Evolutionary conservation across 1,140 invertebrate species (phyloP).

Genomic region (Hirudo medicinalis): DNA sequence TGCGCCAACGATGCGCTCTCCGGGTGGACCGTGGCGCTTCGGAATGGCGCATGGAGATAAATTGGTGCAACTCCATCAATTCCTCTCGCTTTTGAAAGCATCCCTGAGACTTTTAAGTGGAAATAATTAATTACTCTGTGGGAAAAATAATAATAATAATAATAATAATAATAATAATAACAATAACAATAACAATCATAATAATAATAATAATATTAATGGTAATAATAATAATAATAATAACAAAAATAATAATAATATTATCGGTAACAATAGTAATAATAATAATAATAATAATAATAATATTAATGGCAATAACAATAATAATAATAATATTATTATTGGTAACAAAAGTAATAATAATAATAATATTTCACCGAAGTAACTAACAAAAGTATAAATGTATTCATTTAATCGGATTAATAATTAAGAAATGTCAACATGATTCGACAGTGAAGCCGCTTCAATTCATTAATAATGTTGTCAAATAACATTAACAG

Average conservation of each 20-base stretch:
- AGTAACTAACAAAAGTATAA: too few relatives aligned
- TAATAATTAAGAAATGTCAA: too few relatives aligned
- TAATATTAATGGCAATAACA: background rate
- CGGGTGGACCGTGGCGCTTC: too few relatives aligned
- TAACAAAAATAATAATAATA: background rate
- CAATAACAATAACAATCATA: background rate
- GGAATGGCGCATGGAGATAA: too few relatives aligned
- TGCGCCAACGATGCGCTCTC: too few relatives aligned
- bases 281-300: conserved; percentile 1
- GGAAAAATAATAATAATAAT: conserved; percentile 1
- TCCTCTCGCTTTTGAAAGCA: too few relatives aligned
- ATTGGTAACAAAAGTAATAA: background rate
- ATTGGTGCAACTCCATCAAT: too few relatives aligned
- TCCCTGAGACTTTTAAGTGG: too few relatives aligned
- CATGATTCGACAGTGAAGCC: too few relatives aligned
- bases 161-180: conserved; percentile 10
- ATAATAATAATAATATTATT: conserved; percentile 3
- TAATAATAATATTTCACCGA: background rate
- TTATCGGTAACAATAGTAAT: background rate
- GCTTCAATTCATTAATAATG: too few relatives aligned
- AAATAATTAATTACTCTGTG: background rate
- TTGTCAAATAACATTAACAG: too few relatives aligned
- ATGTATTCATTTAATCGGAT: too few relatives aligned
- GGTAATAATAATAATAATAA: background rate
- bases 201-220: conserved; percentile 9